Evolutionary conservation across 2,888 invertebrate species (phyloP), one percentile per base, ranked within the genome.

Genomic region (Coelinius sp.): DNA sequence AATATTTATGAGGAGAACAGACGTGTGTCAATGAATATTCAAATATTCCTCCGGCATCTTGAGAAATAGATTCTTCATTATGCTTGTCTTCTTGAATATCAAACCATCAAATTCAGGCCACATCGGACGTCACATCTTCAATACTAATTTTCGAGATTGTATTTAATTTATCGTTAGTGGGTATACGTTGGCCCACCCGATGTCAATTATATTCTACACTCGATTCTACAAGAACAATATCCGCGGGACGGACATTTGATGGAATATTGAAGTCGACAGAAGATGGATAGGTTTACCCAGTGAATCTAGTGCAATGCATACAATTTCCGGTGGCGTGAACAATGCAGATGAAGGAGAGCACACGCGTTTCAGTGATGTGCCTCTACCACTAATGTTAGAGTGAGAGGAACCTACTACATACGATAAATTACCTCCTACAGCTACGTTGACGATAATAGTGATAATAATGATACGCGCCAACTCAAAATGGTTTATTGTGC

Each of bases 1-100:
- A 81, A 82, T 82, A 82, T 82, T 82, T 82, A 82, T 66, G 73
- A 68, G 73, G 71, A 44, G 75, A 25, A 67, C 31, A 74, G 68
- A 73, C 76, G 75, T 80, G 82, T 74, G 82, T 74, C 79, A 77
- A 81, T 82, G 80, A 82, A 81, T 81, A 81, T 81, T 79, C 81
- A 81, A 68, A 62, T 6, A 41, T 3, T n/a, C 2, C 20, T 3
- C 1, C 2, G 46, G 24, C n/a, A 24, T 63, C 38, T 56, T 27
- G 5, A 31, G 38, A 22, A 44, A 63, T 63, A 63, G 63, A 24
- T 63, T 63, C 2, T 24, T 63, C 24, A 1, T 44, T 41, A 3
- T 63, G 8, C 1, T 12, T 1, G 24, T 22, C 12, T 25, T 4
- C 63, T 63, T 41, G 63, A 38, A 8, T 24, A 35, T 59, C 5